Percentiles rank a stretch among this genome's conserved stretches.
These are phyloP conservation scores for Colossoma macropomum DNA, from an alignment of 2,113 vertebrate genomes.

Conservation along the genomic window DNA sequence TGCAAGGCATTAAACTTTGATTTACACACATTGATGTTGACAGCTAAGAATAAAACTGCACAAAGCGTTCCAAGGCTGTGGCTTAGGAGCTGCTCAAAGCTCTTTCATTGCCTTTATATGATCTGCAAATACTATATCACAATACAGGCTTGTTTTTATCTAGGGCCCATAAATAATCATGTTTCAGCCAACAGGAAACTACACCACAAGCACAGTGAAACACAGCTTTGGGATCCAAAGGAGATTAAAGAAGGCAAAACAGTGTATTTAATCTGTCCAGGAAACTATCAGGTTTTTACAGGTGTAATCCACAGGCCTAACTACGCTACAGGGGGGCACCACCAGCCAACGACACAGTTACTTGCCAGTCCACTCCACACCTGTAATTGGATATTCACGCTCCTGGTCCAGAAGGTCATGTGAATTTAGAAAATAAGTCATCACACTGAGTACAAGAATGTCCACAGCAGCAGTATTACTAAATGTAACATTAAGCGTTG, in stretches of 20 bases:
- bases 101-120: not conserved
- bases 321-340: constrained; percentile 66
- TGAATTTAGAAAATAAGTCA: constrained; percentile 34
- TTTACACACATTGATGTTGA: constrained; percentile 40
- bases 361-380: constrained; percentile 79
- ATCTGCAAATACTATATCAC: not conserved
- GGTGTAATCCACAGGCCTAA: constrained; percentile 4
- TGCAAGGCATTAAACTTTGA: constrained; percentile 45
- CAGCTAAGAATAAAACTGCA: constrained; percentile 31
- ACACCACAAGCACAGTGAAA: constrained; percentile 27
- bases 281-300: constrained; percentile 13
- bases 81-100: not conserved
- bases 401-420: constrained; percentile 67
- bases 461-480: not conserved
- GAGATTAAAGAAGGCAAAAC: constrained; percentile 2
- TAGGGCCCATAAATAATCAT: not conserved
- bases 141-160: not conserved
- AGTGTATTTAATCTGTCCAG: constrained; percentile 11
- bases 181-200: not conserved
- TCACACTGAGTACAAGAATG: not conserved
- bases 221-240: not conserved
- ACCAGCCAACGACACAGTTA: constrained; percentile 70
- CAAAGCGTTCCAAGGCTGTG: not conserved
- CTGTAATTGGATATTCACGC: constrained; percentile 76
- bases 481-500: not conserved